Evolutionary conservation across 1,140 invertebrate species (phyloP), one percentile per base, ranked within the genome.

Genomic region (Papilio polyxenes): DNA sequence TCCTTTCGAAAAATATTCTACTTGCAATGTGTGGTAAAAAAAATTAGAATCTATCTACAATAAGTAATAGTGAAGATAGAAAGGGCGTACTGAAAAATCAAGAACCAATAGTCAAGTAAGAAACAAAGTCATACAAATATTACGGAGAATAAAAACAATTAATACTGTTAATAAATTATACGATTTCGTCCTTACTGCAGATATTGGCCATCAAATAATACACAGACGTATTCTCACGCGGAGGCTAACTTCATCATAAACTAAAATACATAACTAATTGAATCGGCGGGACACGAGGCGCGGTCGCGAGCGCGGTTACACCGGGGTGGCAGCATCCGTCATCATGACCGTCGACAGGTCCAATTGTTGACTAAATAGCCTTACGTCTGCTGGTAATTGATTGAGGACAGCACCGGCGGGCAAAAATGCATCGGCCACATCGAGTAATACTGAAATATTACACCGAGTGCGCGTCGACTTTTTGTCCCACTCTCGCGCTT

Each of bases 291-390:
- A 88, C 84, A 83, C 81, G 86, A 6, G 56, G n/a, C 17, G n/a
- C 6, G 17, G 56, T 86, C 69, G 56, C 86, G 83, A 75, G 40
- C 72, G 65, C 4, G 31, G 31, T 23, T 75, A 6, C 51, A 72
- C 81, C 88, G 81, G 91, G 90, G 89, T 88, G 88, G 82, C 85
- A 83, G 87, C 88, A 88, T 92, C 89, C 85, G 86, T 90, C 90
- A 90, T 92, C 83, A 87, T 91, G 84, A 81, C 75, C 17, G 84
- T 82, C 82, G 90, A 91, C 91, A 88, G 81, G 80, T 83, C 86
- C 89, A 92, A 92, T 92, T 92, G 85, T 81, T 82, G 78, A 83
- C 80, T 84, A 84, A 88, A 90, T 89, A 88, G 89, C 84, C 23
- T 84, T 84, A 85, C 81, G 81, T 77, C 75, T 75, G 81, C 80